Conservation (phyloP, 2,888 invertebrate genomes). For the Onthophagus sagittarius region DNA sequence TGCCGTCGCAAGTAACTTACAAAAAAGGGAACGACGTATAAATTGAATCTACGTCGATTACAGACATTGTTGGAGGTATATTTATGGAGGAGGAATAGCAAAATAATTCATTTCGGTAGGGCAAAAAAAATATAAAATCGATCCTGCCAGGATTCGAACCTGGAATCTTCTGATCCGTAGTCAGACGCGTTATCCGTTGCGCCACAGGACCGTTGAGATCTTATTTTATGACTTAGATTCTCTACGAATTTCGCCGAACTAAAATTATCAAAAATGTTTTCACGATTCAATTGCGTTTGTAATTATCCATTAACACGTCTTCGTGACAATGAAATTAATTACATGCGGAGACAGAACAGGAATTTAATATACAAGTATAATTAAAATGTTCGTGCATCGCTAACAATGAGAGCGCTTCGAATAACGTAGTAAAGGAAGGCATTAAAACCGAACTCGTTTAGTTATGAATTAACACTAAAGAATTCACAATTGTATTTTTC, state of each 20-base stretch:
- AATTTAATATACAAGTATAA: not conserved
- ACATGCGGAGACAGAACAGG: not conserved
- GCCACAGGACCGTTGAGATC: constrained; percentile 49
- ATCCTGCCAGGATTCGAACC: constrained; percentile 56
- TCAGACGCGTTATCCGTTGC: constrained; percentile 57
- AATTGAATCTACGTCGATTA: not conserved
- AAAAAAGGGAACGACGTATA: not conserved
- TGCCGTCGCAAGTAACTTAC: not conserved
- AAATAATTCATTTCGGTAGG: not conserved
- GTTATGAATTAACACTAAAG: not conserved
- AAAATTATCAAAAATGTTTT: too few species aligned
- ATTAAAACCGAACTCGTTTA: not conserved
- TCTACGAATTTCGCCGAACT: too few species aligned
- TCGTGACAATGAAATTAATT: not conserved
- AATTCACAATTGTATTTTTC: not conserved
- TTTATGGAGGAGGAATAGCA: not conserved
- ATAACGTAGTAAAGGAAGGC: not conserved
- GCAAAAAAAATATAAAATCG: constrained; percentile 28
- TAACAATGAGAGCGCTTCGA: not conserved
- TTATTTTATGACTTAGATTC: not conserved
- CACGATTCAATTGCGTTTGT: too few species aligned
- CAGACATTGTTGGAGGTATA: not conserved
- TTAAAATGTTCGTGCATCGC: not conserved
- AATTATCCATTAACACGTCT: too few species aligned
- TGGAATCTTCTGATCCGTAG: constrained; percentile 56